phyloP scores from a whole-genome alignment of 2,797 vertebrate genomes.

The Orientallactaga sibirica region DNA sequence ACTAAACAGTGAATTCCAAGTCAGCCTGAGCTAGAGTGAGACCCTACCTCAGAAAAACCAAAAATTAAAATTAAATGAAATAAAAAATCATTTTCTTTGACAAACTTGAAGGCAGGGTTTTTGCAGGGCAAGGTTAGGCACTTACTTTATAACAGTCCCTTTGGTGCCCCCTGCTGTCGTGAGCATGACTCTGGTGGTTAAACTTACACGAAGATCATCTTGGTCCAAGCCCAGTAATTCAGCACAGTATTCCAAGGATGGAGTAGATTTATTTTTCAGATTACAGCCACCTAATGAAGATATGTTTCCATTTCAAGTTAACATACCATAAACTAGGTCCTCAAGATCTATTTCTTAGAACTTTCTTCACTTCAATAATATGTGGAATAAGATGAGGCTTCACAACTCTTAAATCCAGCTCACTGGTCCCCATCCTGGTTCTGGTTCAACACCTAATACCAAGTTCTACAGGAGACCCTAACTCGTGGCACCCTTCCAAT shows the following conservation, averaged over 20 bases:
- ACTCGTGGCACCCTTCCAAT: neutral
- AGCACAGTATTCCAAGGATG: slow-evolving; percentile 93
- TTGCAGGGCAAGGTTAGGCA: neutral
- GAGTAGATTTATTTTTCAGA: slow-evolving; percentile 91
- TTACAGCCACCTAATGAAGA: slow-evolving; percentile 94
- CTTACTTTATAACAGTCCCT: slow-evolving; percentile 98
- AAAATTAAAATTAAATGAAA: no score
- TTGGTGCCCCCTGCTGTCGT: slow-evolving; percentile 98
- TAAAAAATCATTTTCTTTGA: neutral
- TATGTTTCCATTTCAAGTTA: slow-evolving; percentile 36
- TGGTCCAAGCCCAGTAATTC: slow-evolving; percentile 94
- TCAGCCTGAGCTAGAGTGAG: no score
- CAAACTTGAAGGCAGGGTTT: neutral
- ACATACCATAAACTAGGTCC: neutral
- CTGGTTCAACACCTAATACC: neutral
- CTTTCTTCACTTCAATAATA: slow-evolving; percentile 6
- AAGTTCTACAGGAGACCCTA: neutral
- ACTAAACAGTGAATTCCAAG: no score
- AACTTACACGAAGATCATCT: slow-evolving; percentile 95
- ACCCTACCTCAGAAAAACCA: no score
- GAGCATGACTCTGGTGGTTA: slow-evolving; percentile 96
- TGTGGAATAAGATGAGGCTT: neutral
- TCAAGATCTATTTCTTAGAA: neutral
- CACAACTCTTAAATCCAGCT: neutral
- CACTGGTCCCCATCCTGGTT: neutral